Percentiles rank a stretch among this genome's conserved stretches.
These are phyloP conservation scores for Dipodomys ordii DNA, from an alignment of 2,113 vertebrate genomes.

Conservation along the genomic window DNA sequence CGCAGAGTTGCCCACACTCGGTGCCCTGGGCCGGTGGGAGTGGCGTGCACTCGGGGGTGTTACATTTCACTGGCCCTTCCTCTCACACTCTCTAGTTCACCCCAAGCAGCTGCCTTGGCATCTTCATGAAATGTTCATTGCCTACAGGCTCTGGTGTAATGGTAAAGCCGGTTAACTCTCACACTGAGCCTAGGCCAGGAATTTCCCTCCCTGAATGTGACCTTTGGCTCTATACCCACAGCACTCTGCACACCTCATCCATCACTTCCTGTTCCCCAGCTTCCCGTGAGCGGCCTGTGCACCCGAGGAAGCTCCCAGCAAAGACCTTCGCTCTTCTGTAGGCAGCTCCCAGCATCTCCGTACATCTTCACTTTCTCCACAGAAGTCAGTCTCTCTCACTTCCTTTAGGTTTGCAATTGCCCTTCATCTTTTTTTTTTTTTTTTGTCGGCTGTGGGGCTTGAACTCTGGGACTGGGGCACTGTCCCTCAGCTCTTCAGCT, in stretches of 20 bases:
- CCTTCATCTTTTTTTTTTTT: background rate
- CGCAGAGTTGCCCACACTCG: background rate
- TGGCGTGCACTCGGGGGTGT: background rate
- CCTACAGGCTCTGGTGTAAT: slow-evolving; percentile 67
- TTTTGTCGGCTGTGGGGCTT: too few species aligned
- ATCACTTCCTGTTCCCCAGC: slow-evolving; percentile 16
- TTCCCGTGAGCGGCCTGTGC: background rate
- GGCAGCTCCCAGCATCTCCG: too few species aligned
- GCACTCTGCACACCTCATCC: background rate
- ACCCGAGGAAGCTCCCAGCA: background rate
- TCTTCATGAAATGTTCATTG: slow-evolving; percentile 73
- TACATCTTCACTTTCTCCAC: background rate
- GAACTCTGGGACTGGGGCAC: too few species aligned
- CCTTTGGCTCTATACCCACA: slow-evolving; percentile 71
- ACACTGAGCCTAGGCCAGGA: slow-evolving; percentile 65
- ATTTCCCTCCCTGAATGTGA: slow-evolving; percentile 64
- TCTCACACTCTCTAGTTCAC: slow-evolving; percentile 61
- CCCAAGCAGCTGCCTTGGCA: slow-evolving; percentile 48
- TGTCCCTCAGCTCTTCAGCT: too few species aligned
- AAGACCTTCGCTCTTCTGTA: background rate
- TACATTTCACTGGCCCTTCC: slow-evolving; percentile 38
- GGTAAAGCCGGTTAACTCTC: slow-evolving; percentile 72
- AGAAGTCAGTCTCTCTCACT: background rate
- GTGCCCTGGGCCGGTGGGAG: background rate
- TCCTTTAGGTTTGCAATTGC: background rate